A percentile compares a stretch with the other conserved stretches of the same genome.
Conservation (phyloP, 2,888 invertebrate species). For the Incurvaria masculella region DNA sequence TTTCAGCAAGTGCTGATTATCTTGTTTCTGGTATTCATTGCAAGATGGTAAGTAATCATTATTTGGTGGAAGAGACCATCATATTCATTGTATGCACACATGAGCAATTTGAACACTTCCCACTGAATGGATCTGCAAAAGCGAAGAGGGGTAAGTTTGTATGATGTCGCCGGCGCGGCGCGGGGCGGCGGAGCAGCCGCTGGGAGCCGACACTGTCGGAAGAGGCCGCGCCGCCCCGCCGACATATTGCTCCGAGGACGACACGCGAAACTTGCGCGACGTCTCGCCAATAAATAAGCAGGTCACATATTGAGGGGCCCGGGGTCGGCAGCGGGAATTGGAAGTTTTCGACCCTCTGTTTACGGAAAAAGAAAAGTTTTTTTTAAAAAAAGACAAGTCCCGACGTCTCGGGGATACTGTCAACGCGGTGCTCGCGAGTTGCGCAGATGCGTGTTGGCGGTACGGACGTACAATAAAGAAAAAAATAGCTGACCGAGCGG, state of each 20-base stretch:
- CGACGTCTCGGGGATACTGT: background rate
- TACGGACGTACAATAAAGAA: no score
- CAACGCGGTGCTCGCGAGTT: background rate
- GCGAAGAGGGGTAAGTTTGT: background rate
- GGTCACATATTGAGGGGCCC: constrained; percentile 56
- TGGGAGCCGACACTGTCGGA: no score
- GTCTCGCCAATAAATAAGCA: constrained; percentile 55
- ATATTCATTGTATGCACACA: no score
- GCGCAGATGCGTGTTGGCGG: no score
- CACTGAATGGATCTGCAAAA: no score
- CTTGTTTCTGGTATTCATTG: no score
- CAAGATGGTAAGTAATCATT: no score
- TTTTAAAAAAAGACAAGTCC: constrained; percentile 32
- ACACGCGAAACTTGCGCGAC: constrained; percentile 44
- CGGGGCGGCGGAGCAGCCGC: no score
- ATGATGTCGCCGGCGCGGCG: background rate
- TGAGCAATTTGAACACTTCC: no score
- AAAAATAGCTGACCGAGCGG: no score
- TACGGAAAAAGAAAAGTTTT: constrained; percentile 50
- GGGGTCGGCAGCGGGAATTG: constrained; percentile 49
- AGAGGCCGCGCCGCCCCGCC: constrained; percentile 21
- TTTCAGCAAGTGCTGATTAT: no score
- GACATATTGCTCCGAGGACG: constrained; percentile 50
- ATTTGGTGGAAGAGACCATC: no score
- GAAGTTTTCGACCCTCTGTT: constrained; percentile 48